A percentile compares a stretch with the other conserved stretches of the same genome.
Conservation (phyloP, 2,888 invertebrate species). For the Lacanobia wlatinum region DNA sequence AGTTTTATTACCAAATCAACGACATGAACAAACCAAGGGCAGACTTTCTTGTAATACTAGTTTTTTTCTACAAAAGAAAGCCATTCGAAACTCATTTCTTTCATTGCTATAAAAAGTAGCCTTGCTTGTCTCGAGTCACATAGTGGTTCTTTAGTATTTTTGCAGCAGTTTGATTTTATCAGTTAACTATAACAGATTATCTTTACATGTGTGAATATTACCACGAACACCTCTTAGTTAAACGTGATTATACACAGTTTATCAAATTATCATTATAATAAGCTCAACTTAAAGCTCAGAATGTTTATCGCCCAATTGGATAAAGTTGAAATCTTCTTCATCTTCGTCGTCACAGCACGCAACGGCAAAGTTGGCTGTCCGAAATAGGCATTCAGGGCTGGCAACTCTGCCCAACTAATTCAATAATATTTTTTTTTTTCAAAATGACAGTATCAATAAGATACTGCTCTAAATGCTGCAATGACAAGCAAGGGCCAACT, state of each 20-base stretch:
- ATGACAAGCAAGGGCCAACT: neutral
- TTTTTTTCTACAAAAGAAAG: constrained; percentile 37
- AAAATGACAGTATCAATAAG: neutral
- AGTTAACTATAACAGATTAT: neutral
- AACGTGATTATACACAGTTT: neutral
- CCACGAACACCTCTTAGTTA: neutral
- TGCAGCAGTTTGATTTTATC: constrained; percentile 14
- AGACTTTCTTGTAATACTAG: constrained; percentile 37
- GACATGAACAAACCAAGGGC: constrained; percentile 46
- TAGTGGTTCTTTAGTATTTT: neutral
- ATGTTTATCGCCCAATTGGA: neutral
- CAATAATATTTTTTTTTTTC: neutral
- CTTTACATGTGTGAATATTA: neutral
- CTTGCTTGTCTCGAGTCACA: neutral
- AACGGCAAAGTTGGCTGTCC: neutral
- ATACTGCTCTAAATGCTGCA: neutral
- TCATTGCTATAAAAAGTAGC: constrained; percentile 14
- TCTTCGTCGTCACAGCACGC: neutral
- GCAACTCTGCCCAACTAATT: neutral
- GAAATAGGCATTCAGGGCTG: neutral
- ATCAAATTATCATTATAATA: no score
- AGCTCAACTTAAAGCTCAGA: neutral
- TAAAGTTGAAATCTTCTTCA: neutral
- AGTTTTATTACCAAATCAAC: constrained; percentile 40
- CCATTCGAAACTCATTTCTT: constrained; percentile 34